phyloP scores from a whole-genome alignment of 2,113 vertebrate genomes.

The Cyanoderma ruficeps region DNA sequence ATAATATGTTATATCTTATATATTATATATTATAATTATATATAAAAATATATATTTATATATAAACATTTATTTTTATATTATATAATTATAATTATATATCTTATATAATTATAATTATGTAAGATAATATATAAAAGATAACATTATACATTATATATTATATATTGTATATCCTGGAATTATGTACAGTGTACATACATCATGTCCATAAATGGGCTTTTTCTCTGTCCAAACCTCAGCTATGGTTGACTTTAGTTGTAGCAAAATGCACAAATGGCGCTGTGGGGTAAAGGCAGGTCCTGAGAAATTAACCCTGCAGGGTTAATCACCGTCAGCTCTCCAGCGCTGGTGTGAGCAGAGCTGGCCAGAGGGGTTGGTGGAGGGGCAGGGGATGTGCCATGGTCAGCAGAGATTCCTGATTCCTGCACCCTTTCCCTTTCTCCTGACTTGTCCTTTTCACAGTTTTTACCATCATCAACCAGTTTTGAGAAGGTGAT shows the following conservation, averaged over 20 bases:
- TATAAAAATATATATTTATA: no score
- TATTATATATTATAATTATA: no score
- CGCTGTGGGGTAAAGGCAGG: background rate
- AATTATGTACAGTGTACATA: accelerated
- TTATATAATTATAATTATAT: no score
- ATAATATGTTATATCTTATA: no score
- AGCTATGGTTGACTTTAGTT: accelerated
- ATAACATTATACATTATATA: no score
- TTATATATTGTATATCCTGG: no score
- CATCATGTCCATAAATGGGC: accelerated
- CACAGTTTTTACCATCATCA: background rate
- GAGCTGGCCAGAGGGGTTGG: background rate
- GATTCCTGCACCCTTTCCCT: accelerated
- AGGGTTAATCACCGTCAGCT: background rate
- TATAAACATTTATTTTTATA: no score
- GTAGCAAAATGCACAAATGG: background rate
- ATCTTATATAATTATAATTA: no score
- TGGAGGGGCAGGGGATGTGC: background rate
- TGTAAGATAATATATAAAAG: no score
- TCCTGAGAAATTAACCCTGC: background rate
- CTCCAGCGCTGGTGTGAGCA: background rate
- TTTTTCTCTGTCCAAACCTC: background rate
- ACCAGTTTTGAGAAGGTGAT: background rate
- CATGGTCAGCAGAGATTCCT: background rate
- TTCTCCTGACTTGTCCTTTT: background rate